A percentile compares a stretch with the other conserved stretches of the same genome.
Conservation (phyloP, 35 echinoderm and acorn worm genomes). For the Lytechinus variegatus region DNA sequence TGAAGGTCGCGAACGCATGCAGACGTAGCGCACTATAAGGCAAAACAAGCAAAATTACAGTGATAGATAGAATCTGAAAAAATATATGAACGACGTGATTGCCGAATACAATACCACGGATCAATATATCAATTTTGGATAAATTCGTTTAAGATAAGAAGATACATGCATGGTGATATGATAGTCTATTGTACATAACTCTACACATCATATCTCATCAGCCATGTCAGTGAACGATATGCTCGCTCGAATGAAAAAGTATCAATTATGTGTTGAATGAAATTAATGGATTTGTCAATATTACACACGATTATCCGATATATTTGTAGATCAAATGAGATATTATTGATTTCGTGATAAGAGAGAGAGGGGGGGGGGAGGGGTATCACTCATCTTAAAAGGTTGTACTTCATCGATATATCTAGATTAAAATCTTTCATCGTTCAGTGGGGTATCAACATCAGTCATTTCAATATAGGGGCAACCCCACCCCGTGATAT, state of each 20-base stretch:
- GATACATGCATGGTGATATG: no score
- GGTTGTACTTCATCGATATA: not conserved
- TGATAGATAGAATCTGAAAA: no score
- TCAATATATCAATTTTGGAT: no score
- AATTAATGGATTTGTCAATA: not conserved
- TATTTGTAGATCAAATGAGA: not conserved
- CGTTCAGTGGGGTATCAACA: not conserved
- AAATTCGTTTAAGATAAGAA: no score
- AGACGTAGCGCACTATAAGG: no score
- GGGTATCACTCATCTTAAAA: not conserved
- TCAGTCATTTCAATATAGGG: not conserved
- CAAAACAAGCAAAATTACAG: no score
- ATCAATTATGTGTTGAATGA: not conserved
- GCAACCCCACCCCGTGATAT: not conserved
- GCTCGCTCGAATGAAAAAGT: not conserved
- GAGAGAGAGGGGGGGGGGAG: not conserved
- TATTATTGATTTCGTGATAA: not conserved
- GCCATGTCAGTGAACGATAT: not conserved
- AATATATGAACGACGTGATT: no score
- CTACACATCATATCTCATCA: not conserved
- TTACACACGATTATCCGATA: not conserved
- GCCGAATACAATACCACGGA: no score
- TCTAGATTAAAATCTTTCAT: not conserved
- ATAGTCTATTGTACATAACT: no score
- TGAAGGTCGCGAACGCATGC: no score